Conservation (phyloP, 2,797 vertebrate genomes). For the Nyctibius grandis region DNA sequence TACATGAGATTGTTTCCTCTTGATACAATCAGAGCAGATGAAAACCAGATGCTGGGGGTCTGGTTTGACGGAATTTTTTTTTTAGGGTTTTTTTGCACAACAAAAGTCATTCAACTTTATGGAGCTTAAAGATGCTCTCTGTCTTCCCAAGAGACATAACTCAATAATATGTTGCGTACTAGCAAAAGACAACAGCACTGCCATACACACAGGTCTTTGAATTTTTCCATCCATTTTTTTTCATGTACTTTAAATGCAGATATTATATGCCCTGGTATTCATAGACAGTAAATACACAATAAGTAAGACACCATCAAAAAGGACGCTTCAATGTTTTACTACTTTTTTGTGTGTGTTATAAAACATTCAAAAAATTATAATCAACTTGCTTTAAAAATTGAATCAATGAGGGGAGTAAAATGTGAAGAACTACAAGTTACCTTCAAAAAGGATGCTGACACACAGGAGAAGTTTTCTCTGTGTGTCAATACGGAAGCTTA, state of each 20-base stretch:
- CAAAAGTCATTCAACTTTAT: slow-evolving; percentile 22
- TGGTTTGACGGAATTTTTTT: slow-evolving; percentile 32
- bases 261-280: background rate
- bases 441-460: background rate
- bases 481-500: background rate
- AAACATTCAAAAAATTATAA: background rate
- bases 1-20: slow-evolving; percentile 41
- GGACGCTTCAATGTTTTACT: background rate
- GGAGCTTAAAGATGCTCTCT: slow-evolving; percentile 29
- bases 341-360: background rate
- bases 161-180: background rate
- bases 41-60: slow-evolving; percentile 51
- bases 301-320: background rate
- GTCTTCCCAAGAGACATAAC: slow-evolving; percentile 22
- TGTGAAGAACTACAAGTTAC: background rate
- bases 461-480: background rate
- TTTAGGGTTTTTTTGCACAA: slow-evolving; percentile 39
- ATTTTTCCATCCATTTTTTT: background rate
- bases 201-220: background rate
- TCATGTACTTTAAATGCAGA: background rate
- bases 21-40: slow-evolving; percentile 51
- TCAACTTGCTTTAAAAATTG: background rate
- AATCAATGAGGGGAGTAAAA: background rate
- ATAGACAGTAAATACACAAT: background rate
- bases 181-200: background rate